phyloP scores from a whole-genome alignment of 2,888 invertebrate species.

The Calephelis perditalis region DNA sequence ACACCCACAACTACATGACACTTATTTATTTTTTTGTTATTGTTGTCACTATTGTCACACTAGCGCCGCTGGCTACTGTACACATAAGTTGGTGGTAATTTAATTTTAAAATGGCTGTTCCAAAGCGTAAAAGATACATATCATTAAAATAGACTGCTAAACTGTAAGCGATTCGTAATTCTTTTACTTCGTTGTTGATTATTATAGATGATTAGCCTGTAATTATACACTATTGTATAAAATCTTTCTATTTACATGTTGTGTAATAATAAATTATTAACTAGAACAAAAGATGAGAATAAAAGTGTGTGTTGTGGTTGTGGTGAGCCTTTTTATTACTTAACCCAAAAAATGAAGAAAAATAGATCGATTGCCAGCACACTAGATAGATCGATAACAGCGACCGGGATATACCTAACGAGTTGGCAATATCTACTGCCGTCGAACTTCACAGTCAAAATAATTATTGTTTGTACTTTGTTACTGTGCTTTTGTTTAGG shows the following conservation, averaged over 20 bases:
- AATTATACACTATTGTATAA: conserved; percentile 78
- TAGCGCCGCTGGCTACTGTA: too few relatives aligned
- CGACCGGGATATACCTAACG: too few relatives aligned
- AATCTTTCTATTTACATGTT: conserved; percentile 78
- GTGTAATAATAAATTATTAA: conserved; percentile 69
- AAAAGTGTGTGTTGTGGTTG: conserved; percentile 72
- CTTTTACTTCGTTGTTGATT: conserved; percentile 74
- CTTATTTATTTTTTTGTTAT: too few relatives aligned
- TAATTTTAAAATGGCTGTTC: conserved; percentile 63
- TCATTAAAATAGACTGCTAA: conserved; percentile 77
- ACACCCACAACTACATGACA: too few relatives aligned
- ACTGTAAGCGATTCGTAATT: conserved; percentile 66
- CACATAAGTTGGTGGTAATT: conserved; percentile 23
- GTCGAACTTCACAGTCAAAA: too few relatives aligned
- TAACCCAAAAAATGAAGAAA: background rate
- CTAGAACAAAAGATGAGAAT: conserved; percentile 54
- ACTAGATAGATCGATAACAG: too few relatives aligned
- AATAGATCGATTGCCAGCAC: too few relatives aligned
- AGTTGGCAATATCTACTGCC: too few relatives aligned
- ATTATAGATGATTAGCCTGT: conserved; percentile 64
- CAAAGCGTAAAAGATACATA: conserved; percentile 76
- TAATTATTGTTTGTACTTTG: too few relatives aligned
- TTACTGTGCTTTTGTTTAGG: too few relatives aligned
- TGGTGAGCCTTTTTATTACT: background rate
- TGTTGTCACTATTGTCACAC: too few relatives aligned